phyloP scores from a whole-genome alignment of 2,113 vertebrate species.

The Chlorodrepanis virens region DNA sequence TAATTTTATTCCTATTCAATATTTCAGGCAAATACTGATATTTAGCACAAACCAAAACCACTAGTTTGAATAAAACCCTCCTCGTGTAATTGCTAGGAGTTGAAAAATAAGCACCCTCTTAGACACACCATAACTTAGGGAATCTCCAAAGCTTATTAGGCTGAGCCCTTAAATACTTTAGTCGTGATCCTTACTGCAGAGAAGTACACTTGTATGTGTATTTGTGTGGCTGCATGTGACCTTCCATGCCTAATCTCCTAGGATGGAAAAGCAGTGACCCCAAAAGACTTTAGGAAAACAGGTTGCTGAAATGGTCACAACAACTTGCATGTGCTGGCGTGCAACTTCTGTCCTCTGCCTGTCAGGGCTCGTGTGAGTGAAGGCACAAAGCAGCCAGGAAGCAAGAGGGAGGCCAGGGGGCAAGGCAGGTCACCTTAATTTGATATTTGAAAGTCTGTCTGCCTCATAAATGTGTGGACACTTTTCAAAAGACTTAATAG shows the following conservation, averaged over 20 bases:
- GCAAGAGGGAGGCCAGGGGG: not conserved
- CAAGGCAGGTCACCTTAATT: not conserved
- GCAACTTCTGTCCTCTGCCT: not conserved
- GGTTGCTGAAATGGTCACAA: not conserved
- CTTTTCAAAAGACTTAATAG: not conserved
- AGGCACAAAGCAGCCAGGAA: not conserved
- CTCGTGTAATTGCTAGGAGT: not conserved
- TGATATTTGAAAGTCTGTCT: not conserved
- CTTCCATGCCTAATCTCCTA: not conserved
- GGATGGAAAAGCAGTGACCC: not conserved
- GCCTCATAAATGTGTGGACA: not conserved
- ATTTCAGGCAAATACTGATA: not conserved
- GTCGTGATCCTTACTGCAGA: not conserved
- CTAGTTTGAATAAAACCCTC: not conserved
- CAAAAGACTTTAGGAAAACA: not conserved
- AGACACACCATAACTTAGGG: not conserved
- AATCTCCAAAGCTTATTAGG: constrained; percentile 12
- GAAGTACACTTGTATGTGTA: not conserved
- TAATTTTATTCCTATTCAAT: not conserved
- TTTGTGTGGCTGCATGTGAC: not conserved
- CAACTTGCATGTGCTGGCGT: not conserved
- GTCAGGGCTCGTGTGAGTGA: fast-evolving
- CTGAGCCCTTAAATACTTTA: constrained; percentile 21
- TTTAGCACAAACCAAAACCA: not conserved
- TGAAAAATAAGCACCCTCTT: not conserved